Evolutionary conservation across 2,113 vertebrate genomes (phyloP), one percentile per base, ranked within the genome.

Genomic region (Hemichromis elongatus): DNA sequence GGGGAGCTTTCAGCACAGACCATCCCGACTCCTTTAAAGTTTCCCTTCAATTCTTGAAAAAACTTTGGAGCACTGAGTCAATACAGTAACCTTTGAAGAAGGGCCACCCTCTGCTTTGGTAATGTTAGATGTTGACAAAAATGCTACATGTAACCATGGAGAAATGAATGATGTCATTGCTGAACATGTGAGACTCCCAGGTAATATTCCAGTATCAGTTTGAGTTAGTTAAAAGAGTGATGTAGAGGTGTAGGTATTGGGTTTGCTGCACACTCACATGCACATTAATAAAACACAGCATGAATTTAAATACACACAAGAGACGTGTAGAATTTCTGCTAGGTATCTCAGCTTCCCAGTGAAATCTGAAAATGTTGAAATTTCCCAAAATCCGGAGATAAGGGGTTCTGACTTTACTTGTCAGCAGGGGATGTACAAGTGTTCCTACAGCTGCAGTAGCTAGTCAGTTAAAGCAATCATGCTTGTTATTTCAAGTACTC

Each of bases 61-160:
- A 91, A 90, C 88, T 82, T 90, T 82, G 21, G 14, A 73, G 40
- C 45, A 1, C 55, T 2, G 6, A 89, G 88, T 95, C 94, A 24
- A 95, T 94, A 93, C 8, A 7, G 35, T 87, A 94, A 93, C 94
- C 94, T 94, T 95, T 94, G 68, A 84, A 81, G 73, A 61, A 35
- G 2, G 79, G 68, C 78, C 68, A 83, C 56, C 81, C 80, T 40
- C 54, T 42, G 40, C 54, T 85, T 24, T 35, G 42, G 30, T 52
- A 37, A 80, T 87, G 61, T 63, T 80, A 81, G 81, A 68, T 59
- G 77, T 50, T 45, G 35, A 28, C 12, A 42, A 42, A 66, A 4
- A 1, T 40, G 73, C 77, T 50, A 30, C 79, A 55, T 55, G 54
- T 10, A 14, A 21, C 55, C 9, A n/a, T 37, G 33, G 42, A 80